Evolutionary conservation across 2,888 invertebrate genomes (phyloP), one percentile per base, ranked within the genome.

Genomic region (Megamerina dolium): DNA sequence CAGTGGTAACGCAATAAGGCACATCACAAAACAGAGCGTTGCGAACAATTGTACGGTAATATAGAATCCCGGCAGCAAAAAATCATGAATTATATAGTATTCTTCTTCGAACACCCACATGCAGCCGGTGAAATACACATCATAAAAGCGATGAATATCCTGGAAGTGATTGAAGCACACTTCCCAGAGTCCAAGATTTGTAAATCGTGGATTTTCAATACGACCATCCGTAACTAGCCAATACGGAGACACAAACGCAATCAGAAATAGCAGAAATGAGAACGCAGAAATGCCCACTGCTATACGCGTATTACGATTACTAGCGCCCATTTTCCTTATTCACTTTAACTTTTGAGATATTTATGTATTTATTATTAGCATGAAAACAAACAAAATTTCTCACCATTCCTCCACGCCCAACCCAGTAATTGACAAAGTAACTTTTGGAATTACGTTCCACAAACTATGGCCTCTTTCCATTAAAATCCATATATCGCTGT

Each of bases 51-150:
- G 95, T 1, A 93, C 92, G 0, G 89, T 85, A 43, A 94, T 84
- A 62, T 94, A 94, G 74, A 95, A 96, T 12, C 87, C 83, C 40
- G 93, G 93, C 56, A 92, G 73, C 4, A 96, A 74, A 59, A 91
- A 85, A 57, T 92, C 87, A 60, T 90, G 85, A 53, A 96, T 90
- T 45, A 93, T 93, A 64, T 93, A 91, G 68, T 91, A 94, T 73
- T 96, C 95, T 68, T 93, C 94, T 72, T 95, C 91, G 63, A 94
- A 93, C 47, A 96, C 87, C 93, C 95, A 96, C 88, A 92, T 92
- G 64, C 96, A 96, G 1, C 90, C 91, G 13, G 76, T 78, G 59
- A 91, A 91, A 40, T 77, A 75, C 5, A 81, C 83, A 60, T 94
- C 91, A 72, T 94, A 95, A 68, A 82, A 80, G 53, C 86, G 83